phyloP scores from a whole-genome alignment of 2,888 invertebrate species.

The Portevinia maculata region DNA sequence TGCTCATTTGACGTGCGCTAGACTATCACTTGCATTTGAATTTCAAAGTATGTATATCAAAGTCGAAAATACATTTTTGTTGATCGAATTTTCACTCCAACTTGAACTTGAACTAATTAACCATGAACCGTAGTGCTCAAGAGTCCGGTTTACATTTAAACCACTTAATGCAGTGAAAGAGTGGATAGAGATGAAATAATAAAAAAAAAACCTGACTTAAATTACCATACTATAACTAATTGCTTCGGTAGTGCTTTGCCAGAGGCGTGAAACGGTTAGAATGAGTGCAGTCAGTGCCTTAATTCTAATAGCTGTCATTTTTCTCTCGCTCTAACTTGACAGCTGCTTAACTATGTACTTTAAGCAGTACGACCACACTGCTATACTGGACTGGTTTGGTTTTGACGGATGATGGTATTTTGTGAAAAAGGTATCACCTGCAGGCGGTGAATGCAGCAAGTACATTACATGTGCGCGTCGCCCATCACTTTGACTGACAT shows the following conservation, averaged over 20 bases:
- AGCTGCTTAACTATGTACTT: slow-evolving; percentile 47
- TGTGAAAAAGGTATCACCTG: slow-evolving; percentile 60
- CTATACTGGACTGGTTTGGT: too few species aligned
- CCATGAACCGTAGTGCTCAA: slow-evolving; percentile 51
- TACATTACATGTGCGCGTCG: slow-evolving; percentile 58
- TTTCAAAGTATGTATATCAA: slow-evolving; percentile 32
- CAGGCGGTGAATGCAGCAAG: slow-evolving; percentile 39
- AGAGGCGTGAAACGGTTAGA: slow-evolving; percentile 49
- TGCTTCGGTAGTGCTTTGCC: slow-evolving; percentile 49
- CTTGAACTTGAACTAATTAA: slow-evolving; percentile 71
- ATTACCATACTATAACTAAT: slow-evolving; percentile 72
- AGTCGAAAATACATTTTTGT: slow-evolving; percentile 15
- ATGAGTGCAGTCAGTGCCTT: slow-evolving; percentile 30
- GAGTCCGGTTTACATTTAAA: slow-evolving; percentile 33
- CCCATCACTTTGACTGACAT: slow-evolving; percentile 68
- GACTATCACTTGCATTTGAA: slow-evolving; percentile 44
- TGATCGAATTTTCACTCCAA: slow-evolving; percentile 13
- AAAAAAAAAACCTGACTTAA: slow-evolving; percentile 31
- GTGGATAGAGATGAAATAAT: neutral
- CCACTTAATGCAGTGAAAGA: slow-evolving; percentile 37
- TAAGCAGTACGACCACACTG: neutral
- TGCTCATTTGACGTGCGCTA: slow-evolving; percentile 44
- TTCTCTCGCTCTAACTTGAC: slow-evolving; percentile 69
- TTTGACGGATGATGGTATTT: slow-evolving; percentile 67
- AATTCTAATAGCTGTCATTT: slow-evolving; percentile 70